Evolutionary conservation across 2,888 invertebrate species (phyloP).

Genomic region (Lacanobia wlatinum): DNA sequence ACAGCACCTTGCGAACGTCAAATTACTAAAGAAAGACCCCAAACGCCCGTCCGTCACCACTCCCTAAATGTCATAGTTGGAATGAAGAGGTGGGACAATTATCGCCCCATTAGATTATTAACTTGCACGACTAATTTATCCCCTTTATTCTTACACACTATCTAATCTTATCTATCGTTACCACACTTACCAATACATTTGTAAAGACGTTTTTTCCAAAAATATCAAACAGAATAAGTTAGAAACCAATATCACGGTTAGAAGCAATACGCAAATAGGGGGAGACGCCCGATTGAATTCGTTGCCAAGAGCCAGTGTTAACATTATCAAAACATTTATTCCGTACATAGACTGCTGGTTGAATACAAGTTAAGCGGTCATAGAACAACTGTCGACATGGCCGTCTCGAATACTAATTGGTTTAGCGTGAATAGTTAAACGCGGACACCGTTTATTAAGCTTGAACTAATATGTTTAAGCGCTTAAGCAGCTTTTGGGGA

Average conservation of each 20-base stretch:
- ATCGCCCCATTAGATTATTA: not conserved
- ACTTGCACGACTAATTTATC: not conserved
- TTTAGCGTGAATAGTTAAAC: slow-evolving; percentile 71
- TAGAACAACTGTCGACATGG: slow-evolving; percentile 59
- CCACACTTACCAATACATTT: not conserved
- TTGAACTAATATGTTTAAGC: slow-evolving; percentile 54
- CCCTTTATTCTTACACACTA: not conserved
- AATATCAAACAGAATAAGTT: not conserved
- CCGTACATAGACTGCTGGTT: slow-evolving; percentile 24
- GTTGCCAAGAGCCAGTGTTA: slow-evolving; percentile 24
- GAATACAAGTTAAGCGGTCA: slow-evolving; percentile 54
- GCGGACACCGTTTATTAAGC: slow-evolving; percentile 50
- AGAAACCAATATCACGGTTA: not conserved
- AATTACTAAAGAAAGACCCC: no score
- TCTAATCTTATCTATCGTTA: not conserved
- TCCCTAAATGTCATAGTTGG: no score
- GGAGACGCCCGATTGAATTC: slow-evolving; percentile 10
- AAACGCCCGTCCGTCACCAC: not conserved
- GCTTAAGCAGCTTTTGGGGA: slow-evolving; percentile 62
- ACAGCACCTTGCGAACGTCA: no score
- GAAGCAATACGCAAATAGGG: slow-evolving; percentile 22
- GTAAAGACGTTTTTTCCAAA: not conserved
- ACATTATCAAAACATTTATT: slow-evolving; percentile 50
- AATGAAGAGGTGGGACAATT: not conserved
- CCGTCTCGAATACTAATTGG: slow-evolving; percentile 81